Evolutionary conservation across 2,113 vertebrate genomes (phyloP), one percentile per base, ranked within the genome.

Genomic region (Hemiprocne comata): DNA sequence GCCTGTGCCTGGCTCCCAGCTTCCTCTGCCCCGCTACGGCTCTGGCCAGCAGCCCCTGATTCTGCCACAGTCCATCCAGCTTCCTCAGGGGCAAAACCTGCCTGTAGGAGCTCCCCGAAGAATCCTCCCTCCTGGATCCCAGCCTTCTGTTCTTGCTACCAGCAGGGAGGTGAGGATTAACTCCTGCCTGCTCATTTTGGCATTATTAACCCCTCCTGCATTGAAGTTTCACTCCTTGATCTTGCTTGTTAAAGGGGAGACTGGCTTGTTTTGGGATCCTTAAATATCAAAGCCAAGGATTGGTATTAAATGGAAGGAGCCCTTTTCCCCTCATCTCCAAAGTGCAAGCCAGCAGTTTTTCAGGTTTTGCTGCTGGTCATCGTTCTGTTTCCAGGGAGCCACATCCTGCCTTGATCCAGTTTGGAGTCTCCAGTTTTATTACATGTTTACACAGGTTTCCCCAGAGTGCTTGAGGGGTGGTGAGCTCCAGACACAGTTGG

Each of bases 41-140:
- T 99, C 99, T 15, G 99, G 99, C 89, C 99, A 99, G 97, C 99
- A 99, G 95, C 99, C 99, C 54, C 98, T 99, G 96, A 98, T 99
- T 91, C 98, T 99, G 29, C 99, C 99, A 9, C 99, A 99, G 98
- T 99, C 99, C 95, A 99, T 99, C 94, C 99, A 99, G 98, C 98
- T 99, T 82, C 99, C 99, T 29, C 99, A 99, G 91, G 99, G 99
- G 38, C 99, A 99, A 95, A 99, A 99, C 97, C 98, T 99, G 78
- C 98, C 99, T 3, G 99, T 99, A 5, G 99, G 99, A 65, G 99
- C 97, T 42, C 99, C 99, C 14, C 98, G 99, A 29, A 98, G 99
- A 78, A 98, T 99, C 96, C 95, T 99, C 15, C 98, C 99, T 8
- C 99, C 99, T 3, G 99, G 98, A 53, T 99, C 99, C 36, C 99